Evolutionary conservation across 2,888 invertebrate genomes (phyloP), one percentile per base, ranked within the genome.

Genomic region (Halictus ligatus): DNA sequence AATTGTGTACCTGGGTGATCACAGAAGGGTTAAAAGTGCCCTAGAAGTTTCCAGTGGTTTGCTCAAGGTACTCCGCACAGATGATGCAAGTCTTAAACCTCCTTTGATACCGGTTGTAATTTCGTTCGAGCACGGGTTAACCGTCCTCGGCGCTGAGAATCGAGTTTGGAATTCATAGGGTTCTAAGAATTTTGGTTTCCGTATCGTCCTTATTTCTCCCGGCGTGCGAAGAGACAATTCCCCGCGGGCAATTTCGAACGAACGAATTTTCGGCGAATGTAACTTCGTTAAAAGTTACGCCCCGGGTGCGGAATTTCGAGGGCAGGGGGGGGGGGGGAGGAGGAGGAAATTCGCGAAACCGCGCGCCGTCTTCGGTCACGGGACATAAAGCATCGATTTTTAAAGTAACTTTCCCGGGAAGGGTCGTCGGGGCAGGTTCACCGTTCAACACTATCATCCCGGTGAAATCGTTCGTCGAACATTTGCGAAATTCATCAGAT

Each of bases 401-500:
- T 46, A 12, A n/a, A 18, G n/a, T 2, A 75, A 78, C 50, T 25
- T 35, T 72, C 18, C 6, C 25, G 18, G 50, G 64, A 64, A 64
- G 48, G 25, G 60, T 13, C 25, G 25, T 83, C 29, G 64, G 7
- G 18, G 18, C 15, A 35, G 0, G 67, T 78, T 83, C 77, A 71
- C 78, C 74, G 74, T 60, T 74, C 12, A 58, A 50, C 76, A 58
- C 50, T 60, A 46, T 50, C 48, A 75, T 78, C 18, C 35, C 60
- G 60, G n/a, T 43, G 48, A 77, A 77, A 58, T 64, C 64, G 25
- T 25, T 64, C 64, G 25, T 1, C 2, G 67, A 18, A 77, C 78
- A 78, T 83, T 83, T 75, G 48, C 21, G 78, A 83, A 75, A 84
- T 83, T 84, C 74, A 48, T 58, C 67, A 74, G 46, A 71, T 77